Base-by-base conservation (phyloP, 2,113 vertebrate genomes). In the Sylvia atricapilla region DNA sequence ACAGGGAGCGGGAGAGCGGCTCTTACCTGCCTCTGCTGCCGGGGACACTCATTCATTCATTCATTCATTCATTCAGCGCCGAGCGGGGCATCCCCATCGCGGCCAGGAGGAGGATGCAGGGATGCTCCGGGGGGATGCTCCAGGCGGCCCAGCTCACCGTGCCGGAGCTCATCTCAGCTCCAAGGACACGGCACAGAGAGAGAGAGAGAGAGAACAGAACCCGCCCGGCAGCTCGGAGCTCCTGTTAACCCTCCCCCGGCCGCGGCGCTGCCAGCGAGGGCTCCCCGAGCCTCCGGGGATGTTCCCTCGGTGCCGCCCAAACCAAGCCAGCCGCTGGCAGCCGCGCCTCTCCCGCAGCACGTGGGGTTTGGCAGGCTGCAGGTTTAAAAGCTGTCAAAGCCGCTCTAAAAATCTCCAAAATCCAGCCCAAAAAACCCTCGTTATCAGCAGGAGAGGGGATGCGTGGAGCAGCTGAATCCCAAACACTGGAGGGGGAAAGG, bases 11-110 rank as follows among this genome's bases (percentile, higher is more conserved):
- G n/a, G 8, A 60, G 28, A 9, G 0, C 18, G 4, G 43, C 47
- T 68, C 97, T 97, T 97, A 98, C 98, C 98, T 97, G 96, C 43
- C 64, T 96, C 63, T 64, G 94, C 89, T 55, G 11, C 63, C 39
- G 49, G 86, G 67, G 50, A 46, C 75, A 2, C 91, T 97, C 97
- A 92, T 95, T 30, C 49, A 93, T 95, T 30, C 60, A 2, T 91
- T 97, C 97, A 92, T 95, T 30, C 49, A 93, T 95, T 30, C 60
- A 31, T 37, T 41, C 70, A n/a, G 73, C 43, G 55, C 41, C 55
- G 41, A 25, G 79, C 33, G 56, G 66, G 47, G 87, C 87, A 73
- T 44, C 90, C 90, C 84, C 93, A 63, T 30, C 30, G 68, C 28
- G 7, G 53, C 31, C 16, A 13, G 15, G 24, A 4, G 49, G 59